Evolutionary conservation across 2,113 vertebrate genomes (phyloP).

Genomic region (Nansenia antarctica): DNA sequence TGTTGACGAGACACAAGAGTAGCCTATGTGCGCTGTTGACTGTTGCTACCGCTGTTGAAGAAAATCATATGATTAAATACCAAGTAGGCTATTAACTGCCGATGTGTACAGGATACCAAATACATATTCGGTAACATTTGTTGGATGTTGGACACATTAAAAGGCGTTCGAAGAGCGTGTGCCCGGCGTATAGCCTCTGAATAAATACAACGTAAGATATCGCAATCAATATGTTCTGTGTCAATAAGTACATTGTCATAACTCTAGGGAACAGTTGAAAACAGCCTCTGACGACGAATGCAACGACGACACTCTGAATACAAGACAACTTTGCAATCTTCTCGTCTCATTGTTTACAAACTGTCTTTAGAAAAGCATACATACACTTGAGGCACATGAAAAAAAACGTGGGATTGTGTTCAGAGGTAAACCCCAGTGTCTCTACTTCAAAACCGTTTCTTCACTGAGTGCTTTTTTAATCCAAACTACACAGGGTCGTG

Average conservation of each 20-base stretch:
- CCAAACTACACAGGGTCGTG: conserved; percentile 32
- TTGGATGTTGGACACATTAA: not conserved
- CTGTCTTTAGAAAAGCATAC: not conserved
- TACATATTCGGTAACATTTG: no score
- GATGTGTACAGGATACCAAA: no score
- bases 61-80: not conserved
- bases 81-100: not conserved
- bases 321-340: not conserved
- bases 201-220: not conserved
- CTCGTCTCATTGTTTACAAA: not conserved
- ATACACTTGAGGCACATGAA: not conserved
- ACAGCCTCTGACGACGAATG: not conserved
- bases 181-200: not conserved
- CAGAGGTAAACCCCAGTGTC: no score
- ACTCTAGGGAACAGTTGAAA: not conserved
- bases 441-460: not conserved
- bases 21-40: conserved; percentile 50
- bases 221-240: not conserved
- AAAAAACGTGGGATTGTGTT: no score
- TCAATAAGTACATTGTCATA: not conserved
- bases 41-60: conserved; percentile 1
- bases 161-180: not conserved
- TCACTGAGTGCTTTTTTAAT: conserved; percentile 13
- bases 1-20: conserved; percentile 60
- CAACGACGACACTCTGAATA: no score